Evolutionary conservation across 92 coral and sea anemone genomes (phyloP).

Genomic region (Zoanthus sociatus): DNA sequence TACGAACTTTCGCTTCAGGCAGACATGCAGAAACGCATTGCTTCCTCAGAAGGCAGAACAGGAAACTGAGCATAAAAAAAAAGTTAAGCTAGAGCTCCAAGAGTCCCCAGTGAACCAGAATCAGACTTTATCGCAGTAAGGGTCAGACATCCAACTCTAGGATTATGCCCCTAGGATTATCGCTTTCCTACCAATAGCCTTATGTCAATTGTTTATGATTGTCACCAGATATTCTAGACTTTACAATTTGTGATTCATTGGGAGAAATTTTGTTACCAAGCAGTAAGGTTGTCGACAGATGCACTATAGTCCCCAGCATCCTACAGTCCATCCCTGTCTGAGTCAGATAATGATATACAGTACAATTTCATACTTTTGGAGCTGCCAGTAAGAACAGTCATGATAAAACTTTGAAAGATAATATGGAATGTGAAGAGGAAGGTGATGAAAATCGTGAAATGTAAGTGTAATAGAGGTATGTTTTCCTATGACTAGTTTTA

Average conservation of each 20-base stretch:
- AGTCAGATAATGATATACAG: constrained; percentile 52
- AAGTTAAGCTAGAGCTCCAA: constrained; percentile 69
- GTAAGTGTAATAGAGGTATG: no score
- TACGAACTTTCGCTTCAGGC: constrained; percentile 69
- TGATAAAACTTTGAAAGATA: constrained; percentile 13
- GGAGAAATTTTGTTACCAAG: constrained; percentile 55
- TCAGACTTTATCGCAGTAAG: constrained; percentile 67
- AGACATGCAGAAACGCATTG: constrained; percentile 64
- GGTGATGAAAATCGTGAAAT: not conserved
- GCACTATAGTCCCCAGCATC: constrained; percentile 50
- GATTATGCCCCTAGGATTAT: constrained; percentile 33
- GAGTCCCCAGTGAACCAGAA: constrained; percentile 70
- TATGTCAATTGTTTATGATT: constrained; percentile 57
- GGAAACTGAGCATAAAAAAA: constrained; percentile 65
- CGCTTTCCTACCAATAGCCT: constrained; percentile 58
- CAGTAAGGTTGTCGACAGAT: constrained; percentile 44
- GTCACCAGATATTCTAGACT: constrained; percentile 59
- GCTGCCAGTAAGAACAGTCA: constrained; percentile 20
- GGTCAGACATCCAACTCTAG: constrained; percentile 58
- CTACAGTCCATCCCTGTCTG: constrained; percentile 62
- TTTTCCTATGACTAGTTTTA: not conserved
- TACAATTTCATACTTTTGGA: constrained; percentile 72
- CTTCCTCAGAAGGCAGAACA: constrained; percentile 57
- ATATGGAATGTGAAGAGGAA: not conserved
- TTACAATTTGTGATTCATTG: constrained; percentile 59